Conservation (phyloP, 2,888 invertebrate genomes). For the Sympetrum striolatum region DNA sequence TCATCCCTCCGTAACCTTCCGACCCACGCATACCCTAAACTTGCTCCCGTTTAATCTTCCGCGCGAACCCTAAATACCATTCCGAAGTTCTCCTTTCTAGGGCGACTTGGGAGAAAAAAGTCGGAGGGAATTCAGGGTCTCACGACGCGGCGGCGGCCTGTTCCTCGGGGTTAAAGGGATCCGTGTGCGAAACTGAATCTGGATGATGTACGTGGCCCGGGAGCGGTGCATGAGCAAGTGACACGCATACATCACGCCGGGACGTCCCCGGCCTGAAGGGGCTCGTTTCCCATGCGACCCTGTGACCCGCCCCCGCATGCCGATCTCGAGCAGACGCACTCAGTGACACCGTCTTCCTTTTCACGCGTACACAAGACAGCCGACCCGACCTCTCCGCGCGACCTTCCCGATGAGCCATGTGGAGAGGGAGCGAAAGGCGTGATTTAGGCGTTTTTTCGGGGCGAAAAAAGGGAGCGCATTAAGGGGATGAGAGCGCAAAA, state of each 20-base stretch:
- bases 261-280: not conserved
- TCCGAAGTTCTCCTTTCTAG: not conserved
- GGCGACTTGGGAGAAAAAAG: too few species aligned
- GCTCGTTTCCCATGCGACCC: not conserved
- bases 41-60: not conserved
- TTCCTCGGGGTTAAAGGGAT: conserved; percentile 13
- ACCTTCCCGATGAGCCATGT: not conserved
- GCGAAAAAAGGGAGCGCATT: not conserved
- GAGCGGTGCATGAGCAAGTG: conserved; percentile 3
- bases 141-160: not conserved
- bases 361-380: not conserved
- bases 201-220: not conserved
- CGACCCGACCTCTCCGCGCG: not conserved
- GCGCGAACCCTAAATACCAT: not conserved
- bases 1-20: not conserved
- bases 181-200: not conserved
- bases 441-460: conserved; percentile 20
- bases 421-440: conserved; percentile 1
- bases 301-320: not conserved
- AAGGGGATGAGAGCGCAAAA: not conserved
- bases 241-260: conserved; percentile 13
- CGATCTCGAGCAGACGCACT: not conserved
- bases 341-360: not conserved
- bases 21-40: not conserved
- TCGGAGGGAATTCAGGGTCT: not conserved